Evolutionary conservation across 35 echinoderm and acorn worm genomes (phyloP).

Genomic region (Apostichopus japonicus): DNA sequence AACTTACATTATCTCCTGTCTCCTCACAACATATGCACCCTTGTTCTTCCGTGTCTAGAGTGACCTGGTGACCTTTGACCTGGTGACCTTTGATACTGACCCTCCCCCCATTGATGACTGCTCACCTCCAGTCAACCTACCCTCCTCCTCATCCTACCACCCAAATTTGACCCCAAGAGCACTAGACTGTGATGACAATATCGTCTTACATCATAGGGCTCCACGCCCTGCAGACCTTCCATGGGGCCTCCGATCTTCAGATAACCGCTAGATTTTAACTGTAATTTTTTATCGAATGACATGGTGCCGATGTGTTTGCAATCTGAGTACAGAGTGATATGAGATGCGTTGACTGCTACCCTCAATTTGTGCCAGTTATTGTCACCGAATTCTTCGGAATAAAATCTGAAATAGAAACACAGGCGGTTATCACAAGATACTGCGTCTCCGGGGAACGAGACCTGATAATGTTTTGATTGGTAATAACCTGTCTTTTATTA

Average conservation of each 20-base stretch:
- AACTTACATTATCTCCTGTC: no score
- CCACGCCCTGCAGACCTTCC: background rate
- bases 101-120: no score
- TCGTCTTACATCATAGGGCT: slow-evolving; percentile 20
- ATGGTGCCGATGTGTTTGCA: slow-evolving; percentile 1
- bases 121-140: no score
- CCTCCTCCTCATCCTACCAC: no score
- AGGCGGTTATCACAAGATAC: background rate
- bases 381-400: slow-evolving; percentile 48
- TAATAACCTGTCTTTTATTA: no score
- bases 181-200: background rate
- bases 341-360: slow-evolving; percentile 15
- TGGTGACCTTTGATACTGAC: no score
- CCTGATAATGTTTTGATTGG: no score
- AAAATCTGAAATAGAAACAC: slow-evolving; percentile 25
- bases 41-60: no score
- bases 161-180: no score
- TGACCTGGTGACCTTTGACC: no score
- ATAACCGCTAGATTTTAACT: background rate
- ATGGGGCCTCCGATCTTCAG: slow-evolving; percentile 10
- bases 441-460: background rate
- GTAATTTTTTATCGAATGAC: background rate
- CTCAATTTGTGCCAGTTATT: slow-evolving; percentile 48
- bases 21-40: no score
- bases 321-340: slow-evolving; percentile 39